Base-by-base conservation (phyloP, 1,140 invertebrate genomes). In the Cydia strobilella region DNA sequence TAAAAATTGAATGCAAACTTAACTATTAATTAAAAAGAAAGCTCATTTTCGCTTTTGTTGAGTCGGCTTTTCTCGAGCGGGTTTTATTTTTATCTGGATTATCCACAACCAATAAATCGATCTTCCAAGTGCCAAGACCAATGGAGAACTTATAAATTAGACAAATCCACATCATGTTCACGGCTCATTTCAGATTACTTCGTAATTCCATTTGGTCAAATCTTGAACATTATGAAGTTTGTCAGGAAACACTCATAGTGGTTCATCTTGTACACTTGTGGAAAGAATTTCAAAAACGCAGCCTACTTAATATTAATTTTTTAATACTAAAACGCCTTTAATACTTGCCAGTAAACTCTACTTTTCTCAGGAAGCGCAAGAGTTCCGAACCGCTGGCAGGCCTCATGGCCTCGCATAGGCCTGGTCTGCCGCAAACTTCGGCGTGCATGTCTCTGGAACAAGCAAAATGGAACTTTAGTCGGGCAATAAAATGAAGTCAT, bases 341-440 rank as follows among this genome's bases (percentile, higher is more conserved):
- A 59, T 59, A 79, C 66, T 66, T 63, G 90, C 90, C 90, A 79
- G 76, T 86, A 73, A 92, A 92, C 54, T 79, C 84, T 6, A 98
- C 97, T 88, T 96, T 96, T 42, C 96, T 94, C 31, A 99, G 94
- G 87, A 97, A 98, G 74, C 96, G 95, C 45, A 98, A 94, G 13
- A 99, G 94, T 74, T 96, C 94, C 0, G 96, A 95, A 0, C 98
- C 98, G 86, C 97, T 97, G 0, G 96, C 96, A 0, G 97, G 97
- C 81, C 96, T 96, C 98, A 99, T 99, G 31, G 95, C 95, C 5
- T 96, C 94, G 89, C 98, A 99, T 1, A 99, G 92, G 12, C 97
- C 97, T 0, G 94, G 91, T 45, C 92, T 90, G 1, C 95, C 94
- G 85, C 98, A 99, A 15, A 97, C 84, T 51, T 96, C 95, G 9